Base-by-base conservation (phyloP, 2,113 vertebrate genomes). In the Tympanuchus pallidicinctus region DNA sequence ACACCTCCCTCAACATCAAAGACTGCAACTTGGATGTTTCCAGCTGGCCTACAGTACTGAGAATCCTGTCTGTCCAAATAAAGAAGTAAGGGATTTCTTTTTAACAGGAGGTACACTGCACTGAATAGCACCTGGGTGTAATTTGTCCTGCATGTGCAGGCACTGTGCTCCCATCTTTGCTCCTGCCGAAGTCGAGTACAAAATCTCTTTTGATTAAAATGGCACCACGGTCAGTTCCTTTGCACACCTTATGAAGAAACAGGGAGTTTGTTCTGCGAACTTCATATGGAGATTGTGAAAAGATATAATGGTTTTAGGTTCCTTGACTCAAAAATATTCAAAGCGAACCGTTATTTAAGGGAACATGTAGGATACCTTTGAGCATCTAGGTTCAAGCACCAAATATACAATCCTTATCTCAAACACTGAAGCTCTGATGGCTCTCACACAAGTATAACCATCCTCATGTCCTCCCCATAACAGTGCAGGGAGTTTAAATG, bases 401-500 rank as follows among this genome's bases (percentile, higher is more conserved):
- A 93, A 78, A 92, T 88, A 48, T 15, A 24, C 10, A 28, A 47
- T 40, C 14, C 38, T 64, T 72, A 21, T 32, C 82, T 89, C 2
- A 3, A 79, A 52, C 10, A 43, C 20, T 17, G 45, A 34, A 64
- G 42, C 38, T 89, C 56, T 38, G 56, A 78, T 60, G 64, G 27
- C 32, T 56, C 45, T 63, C 50, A 56, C 0, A 1, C 30, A 13
- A 57, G 9, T 1, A 0, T 24, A 72, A 13, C 22, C 11, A 27
- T 72, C 4, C 20, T 76, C 0, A 0, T 21, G 30, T 19, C 7
- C 18, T 73, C 5, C 18, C 2, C 34, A 86, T 24, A 86, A 3
- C 50, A 34, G 14, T 17, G 13, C 36, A 64, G 42, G 38, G 60
- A 76, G 5, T 54, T 30, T 36, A 34, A 88, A 76, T 63, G 8